Percentiles rank a stretch among this genome's conserved stretches.
Conservation (phyloP, 2,797 vertebrate genomes). For the Microctenopoma steveboyesi region DNA sequence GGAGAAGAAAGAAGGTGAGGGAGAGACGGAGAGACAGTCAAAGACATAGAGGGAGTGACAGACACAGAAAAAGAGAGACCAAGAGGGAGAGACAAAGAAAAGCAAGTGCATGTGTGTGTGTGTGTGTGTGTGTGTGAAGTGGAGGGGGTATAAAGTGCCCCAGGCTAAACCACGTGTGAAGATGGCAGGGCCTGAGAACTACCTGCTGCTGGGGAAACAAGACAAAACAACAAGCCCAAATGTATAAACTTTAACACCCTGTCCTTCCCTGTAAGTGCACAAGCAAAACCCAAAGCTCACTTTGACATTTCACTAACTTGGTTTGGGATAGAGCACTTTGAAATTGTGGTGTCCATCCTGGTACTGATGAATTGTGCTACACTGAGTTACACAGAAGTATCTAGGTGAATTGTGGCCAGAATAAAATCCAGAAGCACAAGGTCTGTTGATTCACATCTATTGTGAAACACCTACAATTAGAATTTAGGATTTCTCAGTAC, state of each 20-base stretch:
- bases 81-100: slow-evolving; percentile 15
- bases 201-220: slow-evolving; percentile 69
- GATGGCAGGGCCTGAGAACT: slow-evolving; percentile 67
- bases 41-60: slow-evolving; percentile 28
- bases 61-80: slow-evolving; percentile 37
- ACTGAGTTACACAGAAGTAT: slow-evolving; percentile 31
- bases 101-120: slow-evolving; percentile 8
- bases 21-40: slow-evolving; percentile 35
- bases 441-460: slow-evolving; percentile 6
- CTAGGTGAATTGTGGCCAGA: slow-evolving; percentile 4
- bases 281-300: slow-evolving; percentile 56
- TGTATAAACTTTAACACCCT: slow-evolving; percentile 71
- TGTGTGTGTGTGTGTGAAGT: slow-evolving; percentile 28
- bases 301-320: slow-evolving; percentile 60
- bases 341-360: slow-evolving; percentile 26
- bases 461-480: background rate
- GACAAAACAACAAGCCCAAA: slow-evolving; percentile 73
- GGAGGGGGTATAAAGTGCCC: slow-evolving; percentile 66
- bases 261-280: slow-evolving; percentile 65
- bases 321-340: slow-evolving; percentile 44
- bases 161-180: slow-evolving; percentile 69
- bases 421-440: slow-evolving; percentile 1
- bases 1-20: slow-evolving; percentile 60
- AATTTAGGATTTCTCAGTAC: background rate
- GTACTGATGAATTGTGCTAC: background rate